phyloP scores from a whole-genome alignment of 1,140 invertebrate species.

The Thrips palmi region DNA sequence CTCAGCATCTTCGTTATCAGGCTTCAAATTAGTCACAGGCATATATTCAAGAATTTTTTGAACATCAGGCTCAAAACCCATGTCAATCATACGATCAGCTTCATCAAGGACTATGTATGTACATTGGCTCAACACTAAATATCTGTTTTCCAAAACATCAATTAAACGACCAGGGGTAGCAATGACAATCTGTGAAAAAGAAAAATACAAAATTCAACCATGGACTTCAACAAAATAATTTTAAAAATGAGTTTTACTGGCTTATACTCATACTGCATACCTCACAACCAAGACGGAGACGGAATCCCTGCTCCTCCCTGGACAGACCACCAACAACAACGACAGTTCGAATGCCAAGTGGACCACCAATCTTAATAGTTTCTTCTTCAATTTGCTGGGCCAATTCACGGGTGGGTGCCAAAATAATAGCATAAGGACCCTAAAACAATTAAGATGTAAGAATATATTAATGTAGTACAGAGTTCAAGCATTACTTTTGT shows the following conservation, averaged over 20 bases:
- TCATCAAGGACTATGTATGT: slow-evolving; percentile 86
- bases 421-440: slow-evolving; percentile 98
- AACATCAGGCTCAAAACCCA: slow-evolving; percentile 98
- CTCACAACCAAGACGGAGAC: slow-evolving; percentile 90
- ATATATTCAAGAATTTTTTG: slow-evolving; percentile 97
- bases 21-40: slow-evolving; percentile 97
- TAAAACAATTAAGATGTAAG: slow-evolving; percentile 19
- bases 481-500: neutral
- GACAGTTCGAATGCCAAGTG: slow-evolving; percentile 87
- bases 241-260: neutral
- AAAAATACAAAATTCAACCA: slow-evolving; percentile 10
- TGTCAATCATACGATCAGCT: slow-evolving; percentile 98
- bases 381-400: slow-evolving; percentile 99
- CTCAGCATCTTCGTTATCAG: slow-evolving; percentile 96
- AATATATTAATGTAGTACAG: slow-evolving; percentile 3
- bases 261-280: slow-evolving; percentile 22
- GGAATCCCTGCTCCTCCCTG: slow-evolving; percentile 95
- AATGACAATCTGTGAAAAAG: slow-evolving; percentile 73
- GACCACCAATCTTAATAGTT: slow-evolving; percentile 91
- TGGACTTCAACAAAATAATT: slow-evolving; percentile 1
- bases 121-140: slow-evolving; percentile 90
- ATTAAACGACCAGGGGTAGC: slow-evolving; percentile 98
- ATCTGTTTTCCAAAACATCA: slow-evolving; percentile 96
- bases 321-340: slow-evolving; percentile 96
- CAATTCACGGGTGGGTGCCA: slow-evolving; percentile 96